Conservation (phyloP, 2,797 vertebrate species). For the Galagoides demidoff region DNA sequence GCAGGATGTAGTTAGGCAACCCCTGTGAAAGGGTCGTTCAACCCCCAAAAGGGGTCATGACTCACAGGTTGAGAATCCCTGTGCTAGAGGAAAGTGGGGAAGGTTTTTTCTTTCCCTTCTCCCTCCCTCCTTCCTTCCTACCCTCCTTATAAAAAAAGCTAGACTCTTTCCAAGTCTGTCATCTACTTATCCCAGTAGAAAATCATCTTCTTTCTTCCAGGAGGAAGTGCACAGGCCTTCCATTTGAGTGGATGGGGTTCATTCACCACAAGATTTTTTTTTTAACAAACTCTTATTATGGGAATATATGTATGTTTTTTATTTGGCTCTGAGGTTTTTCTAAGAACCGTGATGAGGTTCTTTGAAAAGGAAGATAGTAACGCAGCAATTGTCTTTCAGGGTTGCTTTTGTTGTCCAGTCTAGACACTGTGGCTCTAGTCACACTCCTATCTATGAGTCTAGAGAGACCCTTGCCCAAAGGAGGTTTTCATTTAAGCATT, state of each 20-base stretch:
- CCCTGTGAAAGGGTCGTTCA: no score
- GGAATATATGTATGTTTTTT: not conserved
- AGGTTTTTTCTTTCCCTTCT: not conserved
- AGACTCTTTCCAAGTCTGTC: not conserved
- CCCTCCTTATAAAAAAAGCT: not conserved
- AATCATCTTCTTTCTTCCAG: not conserved
- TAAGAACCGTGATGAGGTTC: not conserved
- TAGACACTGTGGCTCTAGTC: not conserved
- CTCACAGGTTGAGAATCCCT: no score
- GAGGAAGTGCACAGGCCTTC: not conserved
- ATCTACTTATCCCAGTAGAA: not conserved
- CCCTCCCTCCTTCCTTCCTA: no score
- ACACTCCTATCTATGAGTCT: not conserved
- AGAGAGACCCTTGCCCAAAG: not conserved
- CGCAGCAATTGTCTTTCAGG: not conserved
- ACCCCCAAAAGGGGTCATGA: no score
- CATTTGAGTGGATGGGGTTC: not conserved
- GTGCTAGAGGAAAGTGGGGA: not conserved
- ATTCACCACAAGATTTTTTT: not conserved
- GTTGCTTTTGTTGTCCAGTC: not conserved
- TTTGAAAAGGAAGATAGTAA: slow-evolving; percentile 25
- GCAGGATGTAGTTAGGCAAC: no score
- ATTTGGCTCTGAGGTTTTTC: slow-evolving; percentile 37
- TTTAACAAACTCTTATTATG: slow-evolving; percentile 19
- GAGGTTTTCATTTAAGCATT: not conserved